Evolutionary conservation across 2,888 invertebrate species (phyloP).

Genomic region (Myathropa florea): DNA sequence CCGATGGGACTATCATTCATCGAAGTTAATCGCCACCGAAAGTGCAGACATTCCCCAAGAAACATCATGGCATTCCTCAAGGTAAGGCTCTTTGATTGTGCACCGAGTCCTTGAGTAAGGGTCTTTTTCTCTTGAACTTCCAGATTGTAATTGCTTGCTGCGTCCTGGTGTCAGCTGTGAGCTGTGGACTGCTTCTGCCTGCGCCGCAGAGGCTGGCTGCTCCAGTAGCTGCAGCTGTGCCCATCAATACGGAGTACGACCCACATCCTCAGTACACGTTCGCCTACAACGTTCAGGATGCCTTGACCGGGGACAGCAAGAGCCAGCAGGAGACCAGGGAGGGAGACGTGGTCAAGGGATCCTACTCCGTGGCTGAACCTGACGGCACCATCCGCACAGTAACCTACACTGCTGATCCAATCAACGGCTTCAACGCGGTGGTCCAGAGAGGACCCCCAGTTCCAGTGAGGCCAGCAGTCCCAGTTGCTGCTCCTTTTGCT

Average conservation of each 20-base stretch:
- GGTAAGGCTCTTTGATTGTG: conserved; percentile 11
- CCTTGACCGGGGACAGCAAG: conserved; percentile 84
- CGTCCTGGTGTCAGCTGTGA: conserved; percentile 68
- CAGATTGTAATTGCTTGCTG: conserved; percentile 73
- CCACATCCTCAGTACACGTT: conserved; percentile 84
- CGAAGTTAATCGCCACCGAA: conserved; percentile 50
- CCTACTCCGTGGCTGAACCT: conserved; percentile 77
- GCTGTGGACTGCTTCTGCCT: conserved; percentile 72
- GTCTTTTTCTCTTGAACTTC: background rate
- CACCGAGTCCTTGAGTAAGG: background rate
- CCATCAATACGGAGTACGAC: conserved; percentile 74
- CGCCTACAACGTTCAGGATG: conserved; percentile 86
- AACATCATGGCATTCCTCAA: conserved; percentile 56
- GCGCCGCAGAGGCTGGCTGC: conserved; percentile 75
- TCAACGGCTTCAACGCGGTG: conserved; percentile 79
- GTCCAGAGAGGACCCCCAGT: conserved; percentile 83
- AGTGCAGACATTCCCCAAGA: conserved; percentile 9
- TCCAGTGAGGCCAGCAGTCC: conserved; percentile 65
- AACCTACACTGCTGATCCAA: conserved; percentile 77
- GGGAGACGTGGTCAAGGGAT: conserved; percentile 83
- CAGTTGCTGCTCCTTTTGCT: conserved; percentile 63
- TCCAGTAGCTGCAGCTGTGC: conserved; percentile 71
- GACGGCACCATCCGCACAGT: conserved; percentile 78
- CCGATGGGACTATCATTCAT: conserved; percentile 53
- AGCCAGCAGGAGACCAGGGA: conserved; percentile 83